Evolutionary conservation across 1,140 invertebrate genomes (phyloP).

Genomic region (Colletes latitarsis): DNA sequence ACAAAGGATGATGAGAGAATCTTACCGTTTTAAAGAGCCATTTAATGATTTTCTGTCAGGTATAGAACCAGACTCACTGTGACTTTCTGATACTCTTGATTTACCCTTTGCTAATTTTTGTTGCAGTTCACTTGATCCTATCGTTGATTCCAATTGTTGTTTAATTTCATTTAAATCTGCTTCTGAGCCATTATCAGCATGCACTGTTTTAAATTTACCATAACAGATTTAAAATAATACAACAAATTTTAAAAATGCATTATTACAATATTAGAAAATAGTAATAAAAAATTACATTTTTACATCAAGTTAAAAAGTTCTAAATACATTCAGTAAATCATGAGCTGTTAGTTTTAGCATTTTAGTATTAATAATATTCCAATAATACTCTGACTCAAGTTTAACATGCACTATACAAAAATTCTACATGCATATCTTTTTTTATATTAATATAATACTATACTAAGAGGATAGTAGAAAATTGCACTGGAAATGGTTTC

Average conservation of each 20-base stretch:
- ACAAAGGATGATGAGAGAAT: conserved; percentile 11
- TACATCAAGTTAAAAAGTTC: conserved; percentile 13
- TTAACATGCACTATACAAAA: conserved; percentile 32
- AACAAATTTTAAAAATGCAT: conserved; percentile 30
- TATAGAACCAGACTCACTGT: conserved; percentile 83
- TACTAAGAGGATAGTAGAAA: conserved; percentile 12
- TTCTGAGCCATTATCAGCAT: conserved; percentile 73
- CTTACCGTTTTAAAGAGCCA: conserved; percentile 78
- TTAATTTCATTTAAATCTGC: conserved; percentile 89
- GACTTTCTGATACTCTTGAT: conserved; percentile 83
- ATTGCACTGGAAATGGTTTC: background rate
- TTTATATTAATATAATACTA: background rate
- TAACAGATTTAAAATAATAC: conserved; percentile 44
- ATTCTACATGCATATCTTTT: conserved; percentile 18
- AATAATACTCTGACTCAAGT: background rate
- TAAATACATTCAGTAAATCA: conserved; percentile 13
- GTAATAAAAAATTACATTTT: conserved; percentile 24
- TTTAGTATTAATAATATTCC: conserved; percentile 4
- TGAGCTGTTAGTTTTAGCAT: conserved; percentile 2
- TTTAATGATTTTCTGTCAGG: conserved; percentile 75
- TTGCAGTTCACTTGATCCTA: conserved; percentile 84
- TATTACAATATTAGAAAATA: conserved; percentile 65
- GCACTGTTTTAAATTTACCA: conserved; percentile 71
- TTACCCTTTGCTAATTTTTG: conserved; percentile 84
- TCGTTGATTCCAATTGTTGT: conserved; percentile 86